Conservation (phyloP, 1,140 invertebrate genomes). For the Drosophila carrolli region DNA sequence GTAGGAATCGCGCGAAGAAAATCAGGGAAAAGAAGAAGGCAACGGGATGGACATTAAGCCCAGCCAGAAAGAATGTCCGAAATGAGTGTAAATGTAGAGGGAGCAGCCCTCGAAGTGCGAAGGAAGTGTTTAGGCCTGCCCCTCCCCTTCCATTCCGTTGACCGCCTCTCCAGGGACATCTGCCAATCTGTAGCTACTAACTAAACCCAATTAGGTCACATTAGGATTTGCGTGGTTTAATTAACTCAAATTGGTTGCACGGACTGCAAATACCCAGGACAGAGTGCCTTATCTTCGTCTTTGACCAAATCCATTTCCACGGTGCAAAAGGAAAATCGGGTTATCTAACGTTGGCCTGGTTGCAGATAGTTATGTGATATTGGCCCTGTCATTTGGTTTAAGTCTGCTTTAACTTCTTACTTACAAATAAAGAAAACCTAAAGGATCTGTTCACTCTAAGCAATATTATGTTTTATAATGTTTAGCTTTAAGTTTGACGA, state of each 20-base stretch:
- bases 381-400: background rate
- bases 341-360: conserved; percentile 3
- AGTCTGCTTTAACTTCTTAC: background rate
- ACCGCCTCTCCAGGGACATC: conserved; percentile 28
- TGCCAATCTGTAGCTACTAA: conserved; percentile 51
- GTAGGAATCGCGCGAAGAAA: conserved; percentile 13
- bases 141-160: conserved; percentile 15
- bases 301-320: conserved; percentile 34
- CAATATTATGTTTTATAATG: no score
- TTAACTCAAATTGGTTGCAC: conserved; percentile 72
- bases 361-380: conserved; percentile 7
- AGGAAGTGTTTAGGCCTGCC: conserved; percentile 36
- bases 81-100: conserved; percentile 35
- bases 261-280: conserved; percentile 40
- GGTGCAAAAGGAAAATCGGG: conserved; percentile 5
- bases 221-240: conserved; percentile 78
- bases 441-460: no score
- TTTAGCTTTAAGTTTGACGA: no score
- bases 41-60: conserved; percentile 47
- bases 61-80: conserved; percentile 32
- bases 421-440: no score
- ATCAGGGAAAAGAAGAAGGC: conserved; percentile 23
- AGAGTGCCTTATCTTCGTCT: conserved; percentile 6
- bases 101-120: conserved; percentile 45
- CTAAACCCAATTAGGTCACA: conserved; percentile 73